These are phyloP conservation scores for Acholoe squamosa DNA, from an alignment of 2,888 invertebrate species.

Conservation along the genomic window DNA sequence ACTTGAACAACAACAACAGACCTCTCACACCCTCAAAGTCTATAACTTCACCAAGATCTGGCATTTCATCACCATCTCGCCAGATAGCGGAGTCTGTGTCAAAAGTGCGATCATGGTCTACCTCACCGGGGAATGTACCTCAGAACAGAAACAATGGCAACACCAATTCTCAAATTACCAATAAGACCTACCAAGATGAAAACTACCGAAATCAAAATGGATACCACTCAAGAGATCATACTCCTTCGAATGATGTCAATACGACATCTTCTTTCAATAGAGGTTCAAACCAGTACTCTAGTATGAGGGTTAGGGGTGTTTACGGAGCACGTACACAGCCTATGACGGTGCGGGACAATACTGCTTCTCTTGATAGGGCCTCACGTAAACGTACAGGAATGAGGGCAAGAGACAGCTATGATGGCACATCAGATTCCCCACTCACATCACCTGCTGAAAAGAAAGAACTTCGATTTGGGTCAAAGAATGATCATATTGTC, in stretches of 20 bases:
- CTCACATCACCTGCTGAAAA: slow-evolving; percentile 35
- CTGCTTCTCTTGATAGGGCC: background rate
- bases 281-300: slow-evolving; percentile 16
- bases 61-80: background rate
- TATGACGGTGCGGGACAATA: background rate
- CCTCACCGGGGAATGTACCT: background rate
- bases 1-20: background rate
- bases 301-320: background rate
- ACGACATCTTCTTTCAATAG: background rate
- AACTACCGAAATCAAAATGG: slow-evolving; percentile 39
- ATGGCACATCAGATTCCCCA: background rate
- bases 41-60: background rate
- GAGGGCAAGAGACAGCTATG: background rate
- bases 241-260: background rate
- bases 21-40: background rate
- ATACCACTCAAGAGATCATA: background rate
- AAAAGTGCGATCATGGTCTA: background rate
- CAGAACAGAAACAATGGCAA: slow-evolving; percentile 1
- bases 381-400: slow-evolving; percentile 3
- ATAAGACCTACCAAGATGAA: background rate
- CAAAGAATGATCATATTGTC: background rate
- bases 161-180: background rate
- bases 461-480: background rate
- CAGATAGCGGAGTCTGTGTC: background rate
- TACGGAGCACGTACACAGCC: background rate